Evolutionary conservation across 1,140 invertebrate species (phyloP), one percentile per base, ranked within the genome.

Genomic region (Drosophila punjabiensis): DNA sequence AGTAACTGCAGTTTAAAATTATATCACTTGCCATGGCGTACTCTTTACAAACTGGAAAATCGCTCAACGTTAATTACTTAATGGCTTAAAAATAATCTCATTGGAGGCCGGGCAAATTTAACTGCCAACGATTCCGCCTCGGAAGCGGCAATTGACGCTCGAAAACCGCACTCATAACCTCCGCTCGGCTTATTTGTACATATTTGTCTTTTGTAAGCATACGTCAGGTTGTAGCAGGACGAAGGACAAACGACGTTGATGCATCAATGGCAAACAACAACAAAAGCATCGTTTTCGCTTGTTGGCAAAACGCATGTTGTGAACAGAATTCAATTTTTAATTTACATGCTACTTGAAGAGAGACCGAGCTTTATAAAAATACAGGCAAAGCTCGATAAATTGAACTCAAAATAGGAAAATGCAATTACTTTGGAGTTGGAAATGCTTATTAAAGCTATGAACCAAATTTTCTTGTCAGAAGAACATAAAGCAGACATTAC

Each of bases 301-400:
- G 76, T 50, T 88, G 69, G 59, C 84, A 71, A 78, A 88, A 84
- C 81, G 81, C 69, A 88, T 83, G 81, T 88, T 89, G 69, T 59
- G 63, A 85, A 84, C 73, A 79, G 67, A 89, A 67, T 89, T 89
- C 58, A 79, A 89, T 90, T 79, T 89, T 85, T 82, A 82, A 90
- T 88, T 73, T 79, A 78, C 81, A 79, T 61, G 68, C 68, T 63
- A 35, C 64, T 74, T 68, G 58, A 33, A 48, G 55, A 18, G 56
- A 43, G 30, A 20, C 8, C 30, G 14, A 41, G 20, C 11, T 43
- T 33, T 37, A 33, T 33, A 69, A 37, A 66, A 13, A 18, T 39
- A 69, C 16, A 70, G 50, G 10, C 5, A 14, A 4, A 11, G 32
- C 11, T 11, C 10, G 3, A 7, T 66, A 59, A 39, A 14, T 35